Conservation (phyloP, 30 jellyfish, hydroid and myxozoan genomes). For the Aurelia sp. region DNA sequence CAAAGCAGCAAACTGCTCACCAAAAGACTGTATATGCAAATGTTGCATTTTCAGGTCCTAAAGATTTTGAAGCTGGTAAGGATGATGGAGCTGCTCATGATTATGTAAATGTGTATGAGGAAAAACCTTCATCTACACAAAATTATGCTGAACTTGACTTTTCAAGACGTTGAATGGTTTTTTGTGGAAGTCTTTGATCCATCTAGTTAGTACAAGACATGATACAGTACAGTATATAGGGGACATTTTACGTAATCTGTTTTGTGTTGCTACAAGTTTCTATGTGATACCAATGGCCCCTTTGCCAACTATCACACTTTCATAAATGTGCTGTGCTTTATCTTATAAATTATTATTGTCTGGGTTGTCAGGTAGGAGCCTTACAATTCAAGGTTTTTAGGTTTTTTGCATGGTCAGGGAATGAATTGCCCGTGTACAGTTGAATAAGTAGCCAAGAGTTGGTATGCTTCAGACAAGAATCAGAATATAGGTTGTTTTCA, state of each 20-base stretch:
- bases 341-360: too few relatives aligned
- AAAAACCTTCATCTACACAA: slow-evolving; percentile 38
- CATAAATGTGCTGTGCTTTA: too few relatives aligned
- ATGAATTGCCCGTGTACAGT: too few relatives aligned
- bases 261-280: neutral
- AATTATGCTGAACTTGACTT: slow-evolving; percentile 92
- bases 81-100: neutral
- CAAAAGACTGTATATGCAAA: slow-evolving; percentile 33
- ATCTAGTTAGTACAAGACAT: too few relatives aligned
- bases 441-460: too few relatives aligned
- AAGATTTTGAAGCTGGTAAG: neutral
- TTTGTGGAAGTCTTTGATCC: neutral
- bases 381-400: too few relatives aligned
- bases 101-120: slow-evolving; percentile 48
- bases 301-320: too few relatives aligned
- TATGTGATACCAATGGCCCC: neutral
- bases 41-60: neutral
- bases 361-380: too few relatives aligned
- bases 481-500: too few relatives aligned
- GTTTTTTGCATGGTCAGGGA: too few relatives aligned
- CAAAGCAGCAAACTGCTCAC: slow-evolving; percentile 10
- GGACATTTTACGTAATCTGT: neutral
- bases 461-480: too few relatives aligned
- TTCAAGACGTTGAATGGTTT: neutral
- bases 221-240: too few relatives aligned